A percentile compares a stretch with the other conserved stretches of the same genome.
Evolutionary conservation across 2,888 invertebrate genomes (phyloP).

Genomic region (Heterodera filipjevi): DNA sequence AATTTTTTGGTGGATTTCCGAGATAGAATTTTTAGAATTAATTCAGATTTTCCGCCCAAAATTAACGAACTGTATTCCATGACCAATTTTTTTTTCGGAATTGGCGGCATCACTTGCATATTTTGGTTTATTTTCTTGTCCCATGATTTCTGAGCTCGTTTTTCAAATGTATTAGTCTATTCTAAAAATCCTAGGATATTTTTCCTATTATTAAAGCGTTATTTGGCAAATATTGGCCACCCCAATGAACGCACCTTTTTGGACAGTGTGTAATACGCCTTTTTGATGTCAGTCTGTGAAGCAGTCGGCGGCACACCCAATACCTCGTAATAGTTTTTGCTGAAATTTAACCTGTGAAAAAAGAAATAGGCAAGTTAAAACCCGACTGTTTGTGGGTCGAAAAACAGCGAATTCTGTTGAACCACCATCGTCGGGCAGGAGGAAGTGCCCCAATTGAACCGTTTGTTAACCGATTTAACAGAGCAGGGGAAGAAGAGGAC

Average conservation of each 20-base stretch:
- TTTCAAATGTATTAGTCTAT: too few relatives aligned
- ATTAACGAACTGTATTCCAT: too few relatives aligned
- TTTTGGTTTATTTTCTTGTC: too few relatives aligned
- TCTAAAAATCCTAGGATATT: too few relatives aligned
- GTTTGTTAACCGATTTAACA: background rate
- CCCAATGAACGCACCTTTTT: constrained; percentile 44
- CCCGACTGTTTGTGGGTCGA: background rate
- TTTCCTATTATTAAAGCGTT: too few relatives aligned
- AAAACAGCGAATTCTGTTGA: background rate
- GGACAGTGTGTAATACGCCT: constrained; percentile 48
- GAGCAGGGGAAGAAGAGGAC: background rate
- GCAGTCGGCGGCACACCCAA: constrained; percentile 44
- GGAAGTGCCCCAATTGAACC: background rate
- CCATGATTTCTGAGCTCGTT: too few relatives aligned
- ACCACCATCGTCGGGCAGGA: background rate
- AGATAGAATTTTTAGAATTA: too few relatives aligned
- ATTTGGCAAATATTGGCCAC: too few relatives aligned
- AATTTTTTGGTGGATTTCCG: too few relatives aligned
- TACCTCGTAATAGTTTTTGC: constrained; percentile 42
- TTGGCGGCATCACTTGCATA: too few relatives aligned
- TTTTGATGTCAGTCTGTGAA: constrained; percentile 43
- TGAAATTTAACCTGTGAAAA: background rate
- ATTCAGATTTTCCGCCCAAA: too few relatives aligned
- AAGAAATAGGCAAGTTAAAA: background rate
- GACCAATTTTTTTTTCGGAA: too few relatives aligned